These are phyloP conservation scores for Rhipidura dahli DNA, from an alignment of 2,113 vertebrate species.

Conservation along the genomic window DNA sequence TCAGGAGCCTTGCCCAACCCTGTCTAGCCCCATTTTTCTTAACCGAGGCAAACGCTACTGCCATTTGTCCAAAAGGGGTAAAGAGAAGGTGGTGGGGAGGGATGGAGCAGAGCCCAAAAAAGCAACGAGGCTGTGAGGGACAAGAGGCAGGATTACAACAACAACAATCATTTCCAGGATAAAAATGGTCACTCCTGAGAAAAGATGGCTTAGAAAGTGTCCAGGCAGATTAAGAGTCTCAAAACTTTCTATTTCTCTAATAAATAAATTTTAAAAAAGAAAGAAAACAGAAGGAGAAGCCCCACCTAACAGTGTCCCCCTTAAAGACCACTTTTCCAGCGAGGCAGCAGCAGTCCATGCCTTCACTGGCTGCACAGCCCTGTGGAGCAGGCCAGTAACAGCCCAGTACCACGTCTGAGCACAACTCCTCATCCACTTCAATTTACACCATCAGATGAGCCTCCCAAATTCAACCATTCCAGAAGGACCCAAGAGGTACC, in stretches of 20 bases:
- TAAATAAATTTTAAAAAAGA: no score
- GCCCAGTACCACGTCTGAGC: rapidly evolving
- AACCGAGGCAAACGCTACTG: not conserved
- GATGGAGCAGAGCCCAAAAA: not conserved
- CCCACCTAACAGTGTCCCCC: not conserved
- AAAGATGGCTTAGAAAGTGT: not conserved
- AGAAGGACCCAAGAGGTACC: not conserved
- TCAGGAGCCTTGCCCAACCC: not conserved
- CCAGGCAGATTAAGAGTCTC: not conserved
- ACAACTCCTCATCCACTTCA: not conserved
- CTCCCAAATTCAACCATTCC: not conserved
- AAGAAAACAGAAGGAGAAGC: not conserved
- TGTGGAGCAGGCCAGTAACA: not conserved
- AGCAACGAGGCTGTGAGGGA: not conserved
- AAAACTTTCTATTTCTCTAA: no score
- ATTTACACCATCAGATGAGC: rapidly evolving
- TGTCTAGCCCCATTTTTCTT: not conserved
- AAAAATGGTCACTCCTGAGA: not conserved
- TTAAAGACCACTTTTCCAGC: not conserved
- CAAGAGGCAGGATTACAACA: not conserved
- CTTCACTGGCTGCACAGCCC: not conserved
- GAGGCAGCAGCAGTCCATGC: not conserved
- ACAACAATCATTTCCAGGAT: not conserved
- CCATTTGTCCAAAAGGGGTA: not conserved
- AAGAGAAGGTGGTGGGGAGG: not conserved